Evolutionary conservation across 2,113 vertebrate genomes (phyloP).

Genomic region (Phalacrocorax carbo): DNA sequence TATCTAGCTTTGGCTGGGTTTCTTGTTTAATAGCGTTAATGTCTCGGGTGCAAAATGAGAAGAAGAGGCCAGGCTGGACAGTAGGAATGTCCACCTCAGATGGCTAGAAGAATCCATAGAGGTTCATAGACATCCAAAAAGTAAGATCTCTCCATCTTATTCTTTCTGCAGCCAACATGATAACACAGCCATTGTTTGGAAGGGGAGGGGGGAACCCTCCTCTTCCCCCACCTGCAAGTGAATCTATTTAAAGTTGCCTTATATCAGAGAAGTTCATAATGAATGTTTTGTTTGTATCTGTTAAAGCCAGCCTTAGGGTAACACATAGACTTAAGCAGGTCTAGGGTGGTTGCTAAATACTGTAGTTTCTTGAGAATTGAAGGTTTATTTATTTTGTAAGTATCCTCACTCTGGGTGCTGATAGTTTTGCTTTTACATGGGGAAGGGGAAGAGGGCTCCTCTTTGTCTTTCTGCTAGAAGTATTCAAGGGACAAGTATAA

Average conservation of each 20-base stretch:
- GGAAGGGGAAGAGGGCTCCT: constrained; percentile 9
- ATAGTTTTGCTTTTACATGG: background rate
- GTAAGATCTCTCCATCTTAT: constrained; percentile 36
- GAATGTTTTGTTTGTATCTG: constrained; percentile 75
- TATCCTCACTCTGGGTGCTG: background rate
- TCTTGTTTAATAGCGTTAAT: constrained; percentile 71
- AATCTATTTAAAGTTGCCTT: constrained; percentile 80
- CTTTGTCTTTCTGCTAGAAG: constrained; percentile 50
- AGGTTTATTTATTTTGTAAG: constrained; percentile 63
- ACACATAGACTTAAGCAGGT: constrained; percentile 61
- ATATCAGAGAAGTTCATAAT: constrained; percentile 71
- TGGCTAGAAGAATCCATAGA: constrained; percentile 44
- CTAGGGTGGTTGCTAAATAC: constrained; percentile 58
- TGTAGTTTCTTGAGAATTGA: constrained; percentile 49
- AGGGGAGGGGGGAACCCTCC: background rate
- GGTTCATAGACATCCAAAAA: constrained; percentile 6
- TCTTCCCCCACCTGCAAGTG: constrained; percentile 47
- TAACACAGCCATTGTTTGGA: constrained; percentile 68
- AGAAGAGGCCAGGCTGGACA: constrained; percentile 53
- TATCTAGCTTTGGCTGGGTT: constrained; percentile 81
- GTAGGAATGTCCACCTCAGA: constrained; percentile 25
- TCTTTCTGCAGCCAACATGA: constrained; percentile 55
- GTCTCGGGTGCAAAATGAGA: constrained; percentile 65
- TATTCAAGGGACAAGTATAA: background rate
- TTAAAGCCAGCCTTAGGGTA: constrained; percentile 72